Percentiles rank a stretch among this genome's conserved stretches.
These are phyloP conservation scores for Micromesistius poutassou DNA, from an alignment of 2,797 vertebrate species.

Conservation along the genomic window DNA sequence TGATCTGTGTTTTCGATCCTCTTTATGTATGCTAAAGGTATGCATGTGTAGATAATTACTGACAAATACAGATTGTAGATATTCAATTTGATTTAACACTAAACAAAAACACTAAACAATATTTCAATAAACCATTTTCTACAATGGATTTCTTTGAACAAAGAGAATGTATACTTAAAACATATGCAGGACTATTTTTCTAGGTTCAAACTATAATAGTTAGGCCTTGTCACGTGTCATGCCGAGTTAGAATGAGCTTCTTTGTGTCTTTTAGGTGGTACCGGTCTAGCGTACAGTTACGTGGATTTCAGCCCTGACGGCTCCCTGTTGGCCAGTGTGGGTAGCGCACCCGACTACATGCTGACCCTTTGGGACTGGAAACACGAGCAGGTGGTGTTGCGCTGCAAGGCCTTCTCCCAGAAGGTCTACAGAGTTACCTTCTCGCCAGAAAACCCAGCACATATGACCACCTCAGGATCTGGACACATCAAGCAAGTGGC, in stretches of 20 bases:
- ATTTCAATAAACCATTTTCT: too few relatives aligned
- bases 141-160: too few relatives aligned
- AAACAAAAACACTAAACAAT: too few relatives aligned
- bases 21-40: too few relatives aligned
- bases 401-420: slow-evolving; percentile 86
- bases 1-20: too few relatives aligned
- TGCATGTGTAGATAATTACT: too few relatives aligned
- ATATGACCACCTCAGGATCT: slow-evolving; percentile 83
- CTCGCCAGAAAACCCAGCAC: slow-evolving; percentile 81
- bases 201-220: neutral
- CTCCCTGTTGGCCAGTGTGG: slow-evolving; percentile 82
- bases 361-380: slow-evolving; percentile 93
- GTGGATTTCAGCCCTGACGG: slow-evolving; percentile 83
- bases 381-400: slow-evolving; percentile 80
- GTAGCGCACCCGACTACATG: slow-evolving; percentile 82
- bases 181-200: neutral
- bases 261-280: slow-evolving; percentile 73
- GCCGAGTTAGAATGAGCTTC: neutral
- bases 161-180: neutral
- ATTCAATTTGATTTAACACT: too few relatives aligned
- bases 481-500: slow-evolving; percentile 87
- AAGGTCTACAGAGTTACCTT: slow-evolving; percentile 88
- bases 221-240: neutral
- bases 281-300: slow-evolving; percentile 75
- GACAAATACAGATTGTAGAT: too few relatives aligned